phyloP scores from a whole-genome alignment of 2,113 vertebrate species.

The Solenodon paradoxus region DNA sequence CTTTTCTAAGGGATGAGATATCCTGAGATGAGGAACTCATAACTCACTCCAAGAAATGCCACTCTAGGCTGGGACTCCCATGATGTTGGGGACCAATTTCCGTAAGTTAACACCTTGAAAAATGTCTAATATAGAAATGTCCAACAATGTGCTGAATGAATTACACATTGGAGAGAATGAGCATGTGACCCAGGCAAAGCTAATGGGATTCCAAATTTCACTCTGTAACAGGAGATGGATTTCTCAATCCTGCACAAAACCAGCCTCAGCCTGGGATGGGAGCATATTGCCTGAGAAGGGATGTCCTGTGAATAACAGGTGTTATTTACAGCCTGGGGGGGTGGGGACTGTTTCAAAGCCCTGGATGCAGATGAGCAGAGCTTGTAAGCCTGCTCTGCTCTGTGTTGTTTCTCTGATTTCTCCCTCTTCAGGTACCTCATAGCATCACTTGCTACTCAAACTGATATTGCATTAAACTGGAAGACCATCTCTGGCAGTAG shows the following conservation, averaged over 20 bases:
- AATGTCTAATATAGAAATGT: neutral
- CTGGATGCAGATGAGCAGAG: neutral
- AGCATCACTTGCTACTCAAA: neutral
- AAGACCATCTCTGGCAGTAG: neutral
- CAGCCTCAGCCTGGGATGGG: no score
- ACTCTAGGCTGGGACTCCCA: neutral
- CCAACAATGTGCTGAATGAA: neutral
- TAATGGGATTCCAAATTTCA: neutral
- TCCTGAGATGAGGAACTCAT: neutral
- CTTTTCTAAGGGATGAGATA: neutral
- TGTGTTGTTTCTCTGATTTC: fast-evolving
- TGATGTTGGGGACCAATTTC: neutral
- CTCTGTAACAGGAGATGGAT: neutral
- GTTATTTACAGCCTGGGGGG: neutral
- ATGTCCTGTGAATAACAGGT: neutral
- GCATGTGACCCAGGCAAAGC: neutral
- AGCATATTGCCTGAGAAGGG: no score
- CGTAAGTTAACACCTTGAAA: neutral
- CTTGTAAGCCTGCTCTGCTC: fast-evolving
- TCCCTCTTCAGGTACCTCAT: no score
- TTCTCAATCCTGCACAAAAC: neutral
- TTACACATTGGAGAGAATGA: neutral
- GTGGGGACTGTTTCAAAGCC: neutral
- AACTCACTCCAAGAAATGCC: neutral
- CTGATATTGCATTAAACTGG: neutral